phyloP scores from a whole-genome alignment of 2,113 vertebrate species.

The Piaya cayana region DNA sequence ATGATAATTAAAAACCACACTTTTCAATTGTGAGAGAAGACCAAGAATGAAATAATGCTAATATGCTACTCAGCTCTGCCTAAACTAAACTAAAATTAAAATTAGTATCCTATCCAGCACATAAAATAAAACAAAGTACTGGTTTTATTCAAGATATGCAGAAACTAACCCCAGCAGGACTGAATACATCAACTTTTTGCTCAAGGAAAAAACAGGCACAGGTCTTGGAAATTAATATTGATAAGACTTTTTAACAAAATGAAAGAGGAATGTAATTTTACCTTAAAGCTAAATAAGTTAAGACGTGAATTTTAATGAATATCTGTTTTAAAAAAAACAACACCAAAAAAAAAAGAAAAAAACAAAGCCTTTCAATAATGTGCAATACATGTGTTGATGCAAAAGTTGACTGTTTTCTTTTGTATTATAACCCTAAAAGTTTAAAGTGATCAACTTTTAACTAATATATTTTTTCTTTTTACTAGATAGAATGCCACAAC shows the following conservation, averaged over 20 bases:
- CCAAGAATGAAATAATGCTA: background rate
- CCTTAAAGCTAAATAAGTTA: background rate
- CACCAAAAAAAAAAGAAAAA: background rate
- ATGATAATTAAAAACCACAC: slow-evolving; percentile 7
- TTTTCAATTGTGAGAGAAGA: slow-evolving; percentile 5
- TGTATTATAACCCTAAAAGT: background rate
- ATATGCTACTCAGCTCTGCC: background rate
- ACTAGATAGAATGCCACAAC: background rate
- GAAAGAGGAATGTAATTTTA: background rate
- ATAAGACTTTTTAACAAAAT: background rate
- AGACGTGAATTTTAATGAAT: background rate
- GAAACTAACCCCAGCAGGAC: background rate
- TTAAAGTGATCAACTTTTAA: background rate
- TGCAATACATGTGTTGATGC: background rate
- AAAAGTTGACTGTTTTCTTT: background rate
- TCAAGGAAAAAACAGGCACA: background rate
- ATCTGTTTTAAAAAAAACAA: background rate
- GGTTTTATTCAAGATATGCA: background rate
- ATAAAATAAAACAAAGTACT: background rate
- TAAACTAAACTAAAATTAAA: background rate
- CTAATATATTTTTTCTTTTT: background rate
- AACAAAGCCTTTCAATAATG: background rate
- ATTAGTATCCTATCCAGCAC: background rate
- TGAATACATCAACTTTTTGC: background rate
- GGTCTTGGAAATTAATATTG: background rate